Conservation (phyloP, 2,888 invertebrate species). For the Thera obeliscata region DNA sequence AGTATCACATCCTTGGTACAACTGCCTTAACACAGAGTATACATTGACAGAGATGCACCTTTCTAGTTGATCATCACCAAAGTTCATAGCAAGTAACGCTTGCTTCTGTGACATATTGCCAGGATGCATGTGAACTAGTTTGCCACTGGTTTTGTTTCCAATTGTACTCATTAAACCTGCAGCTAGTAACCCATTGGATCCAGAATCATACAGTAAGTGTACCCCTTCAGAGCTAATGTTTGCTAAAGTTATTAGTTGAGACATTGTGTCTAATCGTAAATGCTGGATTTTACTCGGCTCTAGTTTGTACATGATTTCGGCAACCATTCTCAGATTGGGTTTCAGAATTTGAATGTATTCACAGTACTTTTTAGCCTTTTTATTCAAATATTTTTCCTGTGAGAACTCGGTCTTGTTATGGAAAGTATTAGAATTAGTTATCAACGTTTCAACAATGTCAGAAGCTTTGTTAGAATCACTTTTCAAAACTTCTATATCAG, state of each 20-base stretch:
- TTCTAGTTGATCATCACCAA: conserved; percentile 87
- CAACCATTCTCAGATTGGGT: conserved; percentile 92
- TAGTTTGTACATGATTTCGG: conserved; percentile 93
- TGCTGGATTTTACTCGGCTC: conserved; percentile 90
- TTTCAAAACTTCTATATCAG: conserved; percentile 92
- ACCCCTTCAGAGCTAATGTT: conserved; percentile 92
- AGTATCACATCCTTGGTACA: conserved; percentile 85
- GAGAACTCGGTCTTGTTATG: conserved; percentile 95
- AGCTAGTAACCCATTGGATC: conserved; percentile 92
- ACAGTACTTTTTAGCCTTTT: conserved; percentile 97
- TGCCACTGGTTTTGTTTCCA: conserved; percentile 86
- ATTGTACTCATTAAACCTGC: conserved; percentile 93
- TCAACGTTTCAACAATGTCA: conserved; percentile 93
- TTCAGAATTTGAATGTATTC: conserved; percentile 91
- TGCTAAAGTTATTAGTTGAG: conserved; percentile 92
- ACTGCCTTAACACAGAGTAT: conserved; percentile 88
- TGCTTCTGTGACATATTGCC: conserved; percentile 92
- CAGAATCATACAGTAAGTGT: conserved; percentile 94
- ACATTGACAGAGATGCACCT: conserved; percentile 91
- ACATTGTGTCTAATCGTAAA: conserved; percentile 93
- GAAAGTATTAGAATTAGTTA: conserved; percentile 96
- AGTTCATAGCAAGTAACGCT: conserved; percentile 92
- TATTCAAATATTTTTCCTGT: conserved; percentile 97
- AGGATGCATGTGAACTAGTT: conserved; percentile 90
- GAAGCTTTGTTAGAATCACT: conserved; percentile 90